phyloP scores from a whole-genome alignment of 1,140 invertebrate genomes.

The Orchesella cincta region DNA sequence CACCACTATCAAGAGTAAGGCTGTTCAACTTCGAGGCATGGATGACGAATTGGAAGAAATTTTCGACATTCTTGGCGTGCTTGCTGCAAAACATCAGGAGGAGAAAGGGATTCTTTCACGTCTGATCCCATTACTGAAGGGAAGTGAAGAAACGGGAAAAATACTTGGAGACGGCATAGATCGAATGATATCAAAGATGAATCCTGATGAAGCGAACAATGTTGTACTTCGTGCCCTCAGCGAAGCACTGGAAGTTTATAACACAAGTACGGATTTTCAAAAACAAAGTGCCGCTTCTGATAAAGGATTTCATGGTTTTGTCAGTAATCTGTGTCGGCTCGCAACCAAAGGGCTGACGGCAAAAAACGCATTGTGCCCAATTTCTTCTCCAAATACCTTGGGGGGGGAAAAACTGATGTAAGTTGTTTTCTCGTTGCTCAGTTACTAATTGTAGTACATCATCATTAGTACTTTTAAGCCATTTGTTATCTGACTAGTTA shows the following conservation, averaged over 20 bases:
- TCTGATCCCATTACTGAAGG: constrained; percentile 30
- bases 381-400: too few relatives aligned
- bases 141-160: not conserved
- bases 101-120: constrained; percentile 31
- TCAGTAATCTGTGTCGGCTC: not conserved
- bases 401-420: too few relatives aligned
- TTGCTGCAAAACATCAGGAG: constrained; percentile 31
- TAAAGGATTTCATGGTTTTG: constrained; percentile 3
- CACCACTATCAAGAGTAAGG: not conserved
- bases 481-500: too few relatives aligned
- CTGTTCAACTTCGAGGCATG: not conserved
- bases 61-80: constrained; percentile 38
- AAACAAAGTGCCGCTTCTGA: constrained; percentile 13
- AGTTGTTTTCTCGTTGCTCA: too few relatives aligned
- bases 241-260: constrained; percentile 25
- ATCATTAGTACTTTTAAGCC: too few relatives aligned
- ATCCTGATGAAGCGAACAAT: not conserved
- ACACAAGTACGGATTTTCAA: not conserved
- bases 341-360: constrained; percentile 17
- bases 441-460: too few relatives aligned
- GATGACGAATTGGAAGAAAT: constrained; percentile 9
- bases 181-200: not conserved
- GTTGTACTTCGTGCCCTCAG: not conserved
- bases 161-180: not conserved
- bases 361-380: too few relatives aligned